These are phyloP conservation scores for Trissonchulus latispiculum DNA, from an alignment of 2,888 invertebrate genomes.

Conservation along the genomic window DNA sequence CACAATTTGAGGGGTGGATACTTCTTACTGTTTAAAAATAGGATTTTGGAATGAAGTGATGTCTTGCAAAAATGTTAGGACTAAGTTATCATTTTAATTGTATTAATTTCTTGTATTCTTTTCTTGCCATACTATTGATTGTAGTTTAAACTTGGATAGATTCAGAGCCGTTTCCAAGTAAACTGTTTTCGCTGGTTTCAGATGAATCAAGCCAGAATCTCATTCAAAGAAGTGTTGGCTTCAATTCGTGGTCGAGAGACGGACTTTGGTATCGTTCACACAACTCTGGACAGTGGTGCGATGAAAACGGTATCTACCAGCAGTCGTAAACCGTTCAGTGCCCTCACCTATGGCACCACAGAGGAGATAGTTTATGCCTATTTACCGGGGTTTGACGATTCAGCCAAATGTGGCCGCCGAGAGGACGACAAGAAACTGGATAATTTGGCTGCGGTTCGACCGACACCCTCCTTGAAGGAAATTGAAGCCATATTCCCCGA, in stretches of 20 bases:
- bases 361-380: not conserved
- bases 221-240: not conserved
- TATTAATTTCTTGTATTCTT: too few relatives aligned
- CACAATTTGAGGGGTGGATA: too few relatives aligned
- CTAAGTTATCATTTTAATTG: too few relatives aligned
- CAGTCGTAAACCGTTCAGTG: not conserved
- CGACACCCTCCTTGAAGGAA: not conserved
- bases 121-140: too few relatives aligned
- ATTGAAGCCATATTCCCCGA: not conserved
- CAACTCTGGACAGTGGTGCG: not conserved
- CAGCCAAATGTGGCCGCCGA: not conserved
- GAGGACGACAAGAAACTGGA: not conserved
- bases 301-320: not conserved
- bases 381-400: not conserved
- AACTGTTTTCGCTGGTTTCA: too few relatives aligned
- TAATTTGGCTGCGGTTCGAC: not conserved
- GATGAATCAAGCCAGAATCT: not conserved
- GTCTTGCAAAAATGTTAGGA: too few relatives aligned
- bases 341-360: not conserved
- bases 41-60: too few relatives aligned
- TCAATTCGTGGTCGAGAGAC: not conserved
- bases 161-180: too few relatives aligned
- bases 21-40: too few relatives aligned
- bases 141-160: too few relatives aligned
- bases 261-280: not conserved